Base-by-base conservation (phyloP, 2,888 invertebrate genomes). In the Aquatica leii region DNA sequence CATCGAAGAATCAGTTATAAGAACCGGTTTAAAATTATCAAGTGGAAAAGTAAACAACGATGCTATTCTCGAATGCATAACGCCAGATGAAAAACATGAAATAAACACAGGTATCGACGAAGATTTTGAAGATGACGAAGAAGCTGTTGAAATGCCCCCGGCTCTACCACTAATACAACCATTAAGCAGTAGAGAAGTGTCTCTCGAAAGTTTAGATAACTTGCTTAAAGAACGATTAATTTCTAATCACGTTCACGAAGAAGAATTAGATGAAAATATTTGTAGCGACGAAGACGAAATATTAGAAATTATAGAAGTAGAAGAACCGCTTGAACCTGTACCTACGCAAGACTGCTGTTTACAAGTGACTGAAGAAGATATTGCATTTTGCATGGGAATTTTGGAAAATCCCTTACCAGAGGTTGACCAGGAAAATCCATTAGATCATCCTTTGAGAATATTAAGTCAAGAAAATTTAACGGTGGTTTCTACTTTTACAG, bases 321-420 rank as follows among this genome's bases (percentile, higher is more conserved):
- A 91, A 76, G 92, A 93, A 79, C 89, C 88, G 1, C 85, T 90
- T 70, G 93, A 93, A 80, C 92, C 91, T 9, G 94, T 94, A 14
- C 93, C 93, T 50, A 94, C 90, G 85, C 92, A 92, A 81, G 95
- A 93, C 79, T 90, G 88, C 63, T 95, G 94, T 73, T 84, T 95
- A 57, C 95, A 95, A 84, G 94, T 94, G 55, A 95, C 94, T 4
- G 95, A 96, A 82, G 95, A 95, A 82, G 95, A 96, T 77, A 95
- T 96, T 66, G 93, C 94, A 2, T 85, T 90, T 56, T 93, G 94
- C 74, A 94, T 94, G 92, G 90, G 90, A 40, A 77, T 77, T 50
- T 81, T 83, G 52, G 90, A 90, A 75, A 89, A 90, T 81, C 89
- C 88, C 46, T 78, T 91, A 34, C 88, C 88, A 0, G 90, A 91